Conservation (phyloP, 2,113 vertebrate genomes). For the Penelope pileata region DNA sequence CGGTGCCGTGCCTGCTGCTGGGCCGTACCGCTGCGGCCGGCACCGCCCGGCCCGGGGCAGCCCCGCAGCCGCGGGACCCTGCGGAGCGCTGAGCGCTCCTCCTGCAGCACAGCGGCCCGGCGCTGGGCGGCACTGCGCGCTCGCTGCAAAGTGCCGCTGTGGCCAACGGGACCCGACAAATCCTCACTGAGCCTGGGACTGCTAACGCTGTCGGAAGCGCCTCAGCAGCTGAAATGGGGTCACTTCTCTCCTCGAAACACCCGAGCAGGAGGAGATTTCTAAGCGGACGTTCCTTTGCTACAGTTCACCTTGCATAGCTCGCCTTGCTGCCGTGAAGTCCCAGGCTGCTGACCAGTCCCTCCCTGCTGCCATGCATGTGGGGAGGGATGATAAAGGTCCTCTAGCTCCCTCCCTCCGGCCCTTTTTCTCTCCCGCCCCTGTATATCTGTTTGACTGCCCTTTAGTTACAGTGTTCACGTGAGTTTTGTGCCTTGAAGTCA, state of each 20-base stretch:
- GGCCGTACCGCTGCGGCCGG: too few species aligned
- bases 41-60: too few species aligned
- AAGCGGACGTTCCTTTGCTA: too few species aligned
- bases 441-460: background rate
- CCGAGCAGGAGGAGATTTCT: too few species aligned
- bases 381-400: background rate
- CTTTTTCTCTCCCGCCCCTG: background rate
- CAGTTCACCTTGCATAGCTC: too few species aligned
- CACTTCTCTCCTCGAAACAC: too few species aligned
- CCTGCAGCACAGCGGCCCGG: background rate
- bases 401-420: background rate
- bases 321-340: too few species aligned
- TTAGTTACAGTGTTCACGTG: background rate
- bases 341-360: too few species aligned
- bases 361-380: background rate
- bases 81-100: too few species aligned
- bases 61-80: background rate
- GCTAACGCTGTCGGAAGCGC: background rate
- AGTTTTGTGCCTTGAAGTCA: background rate
- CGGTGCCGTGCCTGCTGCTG: too few species aligned
- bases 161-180: rapidly evolving
- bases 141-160: background rate
- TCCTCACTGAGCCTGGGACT: rapidly evolving
- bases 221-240: background rate
- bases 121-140: background rate